A percentile compares a stretch with the other conserved stretches of the same genome.
These are phyloP conservation scores for Cosmia trapezina DNA, from an alignment of 2,888 invertebrate genomes.

Conservation along the genomic window DNA sequence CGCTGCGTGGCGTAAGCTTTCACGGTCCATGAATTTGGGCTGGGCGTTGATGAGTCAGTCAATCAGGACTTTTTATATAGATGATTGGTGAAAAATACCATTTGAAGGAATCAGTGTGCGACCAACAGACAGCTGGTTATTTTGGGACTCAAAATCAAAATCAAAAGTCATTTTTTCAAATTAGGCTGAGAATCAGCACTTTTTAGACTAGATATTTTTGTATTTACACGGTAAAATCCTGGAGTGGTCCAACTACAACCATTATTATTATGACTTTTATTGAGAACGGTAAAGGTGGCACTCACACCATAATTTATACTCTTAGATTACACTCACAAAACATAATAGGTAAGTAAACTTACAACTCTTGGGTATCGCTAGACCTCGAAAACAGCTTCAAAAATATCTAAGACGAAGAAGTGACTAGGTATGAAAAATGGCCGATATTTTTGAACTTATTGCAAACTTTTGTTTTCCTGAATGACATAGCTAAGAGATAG, in stretches of 20 bases:
- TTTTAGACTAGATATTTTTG: not conserved
- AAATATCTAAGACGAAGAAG: constrained; percentile 14
- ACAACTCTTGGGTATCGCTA: not conserved
- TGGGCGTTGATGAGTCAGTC: too few species aligned
- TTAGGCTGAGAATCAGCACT: too few species aligned
- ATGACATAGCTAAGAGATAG: constrained; percentile 59
- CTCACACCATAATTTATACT: not conserved
- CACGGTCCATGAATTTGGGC: too few species aligned
- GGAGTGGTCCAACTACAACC: too few species aligned
- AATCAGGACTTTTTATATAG: too few species aligned
- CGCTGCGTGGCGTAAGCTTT: too few species aligned
- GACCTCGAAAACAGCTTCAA: constrained; percentile 1
- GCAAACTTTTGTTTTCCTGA: constrained; percentile 55
- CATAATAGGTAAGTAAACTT: not conserved
- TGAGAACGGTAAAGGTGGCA: not conserved
- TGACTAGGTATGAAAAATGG: constrained; percentile 52
- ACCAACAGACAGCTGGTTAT: not conserved
- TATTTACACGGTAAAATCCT: not conserved
- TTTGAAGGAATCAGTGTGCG: not conserved
- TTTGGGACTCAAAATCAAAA: too few species aligned
- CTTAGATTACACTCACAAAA: too few species aligned
- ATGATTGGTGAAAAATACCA: too few species aligned
- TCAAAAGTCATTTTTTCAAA: too few species aligned
- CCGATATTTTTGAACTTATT: constrained; percentile 56
- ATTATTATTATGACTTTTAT: not conserved